A percentile compares a stretch with the other conserved stretches of the same genome.
Conservation (phyloP, 2,113 vertebrate species). For the Climacteris rufus region DNA sequence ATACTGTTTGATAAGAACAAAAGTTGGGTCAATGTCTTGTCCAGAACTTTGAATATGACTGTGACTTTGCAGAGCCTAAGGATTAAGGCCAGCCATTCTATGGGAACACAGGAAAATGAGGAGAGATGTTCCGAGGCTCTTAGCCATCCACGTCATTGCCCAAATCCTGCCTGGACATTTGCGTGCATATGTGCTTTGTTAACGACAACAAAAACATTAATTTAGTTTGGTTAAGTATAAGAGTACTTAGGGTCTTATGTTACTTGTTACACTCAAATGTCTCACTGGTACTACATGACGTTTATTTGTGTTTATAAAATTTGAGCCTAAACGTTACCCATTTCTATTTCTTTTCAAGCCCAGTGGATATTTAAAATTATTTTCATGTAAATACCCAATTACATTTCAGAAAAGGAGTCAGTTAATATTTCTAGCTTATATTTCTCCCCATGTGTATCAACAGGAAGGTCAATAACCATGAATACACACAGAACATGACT, state of each 20-base stretch:
- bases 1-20: not conserved
- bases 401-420: not conserved
- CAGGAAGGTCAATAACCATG: not conserved
- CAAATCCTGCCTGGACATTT: not conserved
- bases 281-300: not conserved
- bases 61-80: not conserved
- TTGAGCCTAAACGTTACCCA: not conserved
- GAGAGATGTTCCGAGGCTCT: not conserved
- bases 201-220: rapidly evolving
- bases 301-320: not conserved
- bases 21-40: not conserved
- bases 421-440: not conserved
- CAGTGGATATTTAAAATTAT: not conserved
- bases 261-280: not conserved
- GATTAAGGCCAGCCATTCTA: not conserved
- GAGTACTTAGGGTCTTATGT: not conserved
- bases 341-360: not conserved
- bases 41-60: not conserved
- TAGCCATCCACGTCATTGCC: not conserved
- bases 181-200: not conserved
- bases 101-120: not conserved
- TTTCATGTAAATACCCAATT: not conserved
- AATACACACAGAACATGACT: not conserved
- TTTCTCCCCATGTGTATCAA: not conserved
- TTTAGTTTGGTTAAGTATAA: not conserved